A percentile compares a stretch with the other conserved stretches of the same genome.
phyloP scores from a whole-genome alignment of 1,140 invertebrate genomes.

The Stenopsyche tienmushanensis region DNA sequence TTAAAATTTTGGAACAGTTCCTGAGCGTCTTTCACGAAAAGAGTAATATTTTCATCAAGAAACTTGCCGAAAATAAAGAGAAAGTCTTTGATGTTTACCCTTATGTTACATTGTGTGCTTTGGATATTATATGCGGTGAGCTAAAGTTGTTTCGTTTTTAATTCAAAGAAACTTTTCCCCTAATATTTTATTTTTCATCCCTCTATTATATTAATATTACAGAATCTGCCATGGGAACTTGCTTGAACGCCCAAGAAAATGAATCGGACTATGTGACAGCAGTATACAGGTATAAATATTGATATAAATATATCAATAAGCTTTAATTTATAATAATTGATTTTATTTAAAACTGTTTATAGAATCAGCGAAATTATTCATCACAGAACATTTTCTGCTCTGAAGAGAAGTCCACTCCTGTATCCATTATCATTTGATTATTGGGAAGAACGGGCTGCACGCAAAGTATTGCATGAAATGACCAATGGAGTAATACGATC shows the following conservation, averaged over 20 bases:
- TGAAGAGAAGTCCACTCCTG: conserved; percentile 25
- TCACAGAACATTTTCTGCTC: conserved; percentile 12
- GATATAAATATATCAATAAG: neutral
- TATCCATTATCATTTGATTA: conserved; percentile 19
- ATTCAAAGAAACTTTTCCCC: no score
- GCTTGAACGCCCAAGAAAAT: conserved; percentile 15
- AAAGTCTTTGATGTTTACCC: conserved; percentile 68
- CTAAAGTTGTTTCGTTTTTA: conserved; percentile 32
- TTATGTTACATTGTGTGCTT: conserved; percentile 69
- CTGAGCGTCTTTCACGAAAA: conserved; percentile 79
- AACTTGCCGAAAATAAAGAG: conserved; percentile 59
- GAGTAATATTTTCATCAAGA: conserved; percentile 61
- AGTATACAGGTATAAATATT: conserved; percentile 8
- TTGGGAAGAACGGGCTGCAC: neutral
- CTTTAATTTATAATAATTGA: neutral
- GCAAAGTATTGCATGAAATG: conserved; percentile 22
- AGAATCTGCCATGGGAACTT: conserved; percentile 23
- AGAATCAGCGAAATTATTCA: conserved; percentile 7
- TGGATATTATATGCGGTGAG: conserved; percentile 81
- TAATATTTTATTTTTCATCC: no score
- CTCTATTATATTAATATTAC: neutral
- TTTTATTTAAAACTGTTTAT: conserved; percentile 2
- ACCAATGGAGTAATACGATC: conserved; percentile 28
- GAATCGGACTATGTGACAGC: conserved; percentile 27
- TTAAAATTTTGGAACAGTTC: conserved; percentile 83